Evolutionary conservation across 2,113 vertebrate species (phyloP).

Genomic region (Elgaria multicarinata): DNA sequence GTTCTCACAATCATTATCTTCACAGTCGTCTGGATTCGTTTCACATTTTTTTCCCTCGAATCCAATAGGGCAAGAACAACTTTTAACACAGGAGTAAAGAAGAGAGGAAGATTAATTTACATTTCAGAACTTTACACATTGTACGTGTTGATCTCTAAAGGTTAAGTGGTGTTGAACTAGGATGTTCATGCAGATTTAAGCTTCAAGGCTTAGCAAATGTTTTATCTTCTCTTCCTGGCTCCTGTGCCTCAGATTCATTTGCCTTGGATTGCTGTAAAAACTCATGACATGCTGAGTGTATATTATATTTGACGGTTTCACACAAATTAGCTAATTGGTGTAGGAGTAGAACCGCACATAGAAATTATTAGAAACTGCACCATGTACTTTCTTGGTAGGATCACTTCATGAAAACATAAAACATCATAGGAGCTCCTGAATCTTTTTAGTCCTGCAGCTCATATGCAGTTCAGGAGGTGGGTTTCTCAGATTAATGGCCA

Average conservation of each 20-base stretch:
- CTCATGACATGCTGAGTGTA: neutral
- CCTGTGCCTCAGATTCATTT: constrained; percentile 6
- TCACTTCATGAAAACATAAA: neutral
- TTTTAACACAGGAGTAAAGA: constrained; percentile 59
- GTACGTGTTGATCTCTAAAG: neutral
- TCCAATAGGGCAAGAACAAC: constrained; percentile 89
- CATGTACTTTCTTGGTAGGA: neutral
- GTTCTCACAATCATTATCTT: constrained; percentile 97
- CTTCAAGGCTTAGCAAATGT: neutral
- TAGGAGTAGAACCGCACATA: neutral
- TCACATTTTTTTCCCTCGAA: constrained; percentile 92
- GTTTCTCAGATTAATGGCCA: neutral
- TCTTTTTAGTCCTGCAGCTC: neutral
- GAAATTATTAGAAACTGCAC: neutral
- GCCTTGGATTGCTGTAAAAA: neutral
- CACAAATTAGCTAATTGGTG: neutral
- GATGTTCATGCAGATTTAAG: neutral
- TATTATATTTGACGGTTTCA: neutral
- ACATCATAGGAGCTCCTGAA: neutral
- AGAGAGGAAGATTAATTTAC: constrained; percentile 32
- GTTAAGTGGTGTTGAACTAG: neutral
- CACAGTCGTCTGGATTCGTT: constrained; percentile 93
- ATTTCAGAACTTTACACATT: neutral
- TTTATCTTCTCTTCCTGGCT: neutral
- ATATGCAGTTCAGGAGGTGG: neutral